These are phyloP conservation scores for Venusia cambrica DNA, from an alignment of 2,888 invertebrate species.

Conservation along the genomic window DNA sequence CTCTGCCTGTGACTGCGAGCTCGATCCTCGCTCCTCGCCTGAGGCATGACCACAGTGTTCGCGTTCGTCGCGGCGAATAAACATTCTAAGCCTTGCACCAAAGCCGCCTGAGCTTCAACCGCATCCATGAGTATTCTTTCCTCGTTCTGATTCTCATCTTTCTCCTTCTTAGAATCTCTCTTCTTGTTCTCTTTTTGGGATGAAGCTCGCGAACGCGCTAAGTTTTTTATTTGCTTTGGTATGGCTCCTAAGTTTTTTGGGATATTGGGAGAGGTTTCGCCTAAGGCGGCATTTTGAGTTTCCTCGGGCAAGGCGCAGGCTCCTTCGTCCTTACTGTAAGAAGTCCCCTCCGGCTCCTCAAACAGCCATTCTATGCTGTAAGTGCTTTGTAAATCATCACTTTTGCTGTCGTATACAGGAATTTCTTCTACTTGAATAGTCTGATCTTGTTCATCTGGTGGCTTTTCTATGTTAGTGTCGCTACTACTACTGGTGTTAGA, in stretches of 20 bases:
- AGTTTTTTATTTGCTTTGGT: slow-evolving; percentile 84
- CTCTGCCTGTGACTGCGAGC: slow-evolving; percentile 63
- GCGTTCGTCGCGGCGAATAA: slow-evolving; percentile 74
- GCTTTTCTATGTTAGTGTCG: slow-evolving; percentile 69
- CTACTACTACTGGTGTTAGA: slow-evolving; percentile 82
- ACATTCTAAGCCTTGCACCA: slow-evolving; percentile 78
- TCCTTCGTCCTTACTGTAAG: slow-evolving; percentile 45
- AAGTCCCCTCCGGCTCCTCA: slow-evolving; percentile 50
- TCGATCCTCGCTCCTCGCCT: slow-evolving; percentile 66
- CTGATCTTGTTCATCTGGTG: slow-evolving; percentile 42
- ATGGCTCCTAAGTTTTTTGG: slow-evolving; percentile 86
- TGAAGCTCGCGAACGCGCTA: slow-evolving; percentile 77
- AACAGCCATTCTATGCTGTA: slow-evolving; percentile 76
- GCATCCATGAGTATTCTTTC: slow-evolving; percentile 69
- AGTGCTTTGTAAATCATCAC: slow-evolving; percentile 66
- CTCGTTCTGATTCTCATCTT: slow-evolving; percentile 68
- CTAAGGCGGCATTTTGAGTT: slow-evolving; percentile 59
- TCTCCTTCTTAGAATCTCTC: slow-evolving; percentile 70
- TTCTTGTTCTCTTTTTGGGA: slow-evolving; percentile 81
- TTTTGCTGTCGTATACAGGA: slow-evolving; percentile 59
- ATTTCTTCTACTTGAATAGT: slow-evolving; percentile 50
- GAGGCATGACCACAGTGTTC: slow-evolving; percentile 73
- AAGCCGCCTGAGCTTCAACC: slow-evolving; percentile 78
- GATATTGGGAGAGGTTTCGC: slow-evolving; percentile 70
- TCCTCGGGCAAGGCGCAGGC: slow-evolving; percentile 49